Conservation (phyloP, 2,888 invertebrate species). For the Notodonta dromedarius region DNA sequence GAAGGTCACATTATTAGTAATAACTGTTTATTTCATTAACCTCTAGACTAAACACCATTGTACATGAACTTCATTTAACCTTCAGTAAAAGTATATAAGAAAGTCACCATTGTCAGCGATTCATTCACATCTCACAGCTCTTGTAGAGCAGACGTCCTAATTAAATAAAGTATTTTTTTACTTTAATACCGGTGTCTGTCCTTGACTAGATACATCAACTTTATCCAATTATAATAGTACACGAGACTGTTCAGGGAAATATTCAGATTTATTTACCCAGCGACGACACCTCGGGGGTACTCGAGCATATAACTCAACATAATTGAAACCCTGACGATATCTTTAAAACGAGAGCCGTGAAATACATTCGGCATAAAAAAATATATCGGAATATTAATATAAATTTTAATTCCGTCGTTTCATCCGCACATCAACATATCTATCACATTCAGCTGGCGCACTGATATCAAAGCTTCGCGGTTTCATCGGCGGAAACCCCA, state of each 20-base stretch:
- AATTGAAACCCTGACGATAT: neutral
- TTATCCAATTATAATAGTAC: neutral
- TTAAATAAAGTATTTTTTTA: too few relatives aligned
- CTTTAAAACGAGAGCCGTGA: constrained; percentile 9
- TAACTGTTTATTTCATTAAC: too few relatives aligned
- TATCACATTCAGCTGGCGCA: constrained; percentile 49
- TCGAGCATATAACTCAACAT: neutral
- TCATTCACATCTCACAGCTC: too few relatives aligned
- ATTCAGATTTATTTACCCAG: neutral
- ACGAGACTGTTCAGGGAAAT: neutral
- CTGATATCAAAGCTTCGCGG: constrained; percentile 66
- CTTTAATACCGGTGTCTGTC: too few relatives aligned
- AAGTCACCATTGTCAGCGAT: too few relatives aligned
- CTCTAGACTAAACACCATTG: too few relatives aligned
- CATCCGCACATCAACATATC: constrained; percentile 54
- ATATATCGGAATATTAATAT: constrained; percentile 28
- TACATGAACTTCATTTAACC: too few relatives aligned
- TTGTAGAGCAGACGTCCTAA: too few relatives aligned
- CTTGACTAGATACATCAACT: neutral
- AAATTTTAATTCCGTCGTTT: constrained; percentile 37
- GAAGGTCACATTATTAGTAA: too few relatives aligned
- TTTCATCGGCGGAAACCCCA: constrained; percentile 51
- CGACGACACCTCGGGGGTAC: neutral
- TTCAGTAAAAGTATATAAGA: too few relatives aligned
- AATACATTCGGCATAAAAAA: constrained; percentile 13